Percentiles rank a stretch among this genome's conserved stretches.
Evolutionary conservation across 2,797 vertebrate genomes (phyloP).

Genomic region (Picus viridis): DNA sequence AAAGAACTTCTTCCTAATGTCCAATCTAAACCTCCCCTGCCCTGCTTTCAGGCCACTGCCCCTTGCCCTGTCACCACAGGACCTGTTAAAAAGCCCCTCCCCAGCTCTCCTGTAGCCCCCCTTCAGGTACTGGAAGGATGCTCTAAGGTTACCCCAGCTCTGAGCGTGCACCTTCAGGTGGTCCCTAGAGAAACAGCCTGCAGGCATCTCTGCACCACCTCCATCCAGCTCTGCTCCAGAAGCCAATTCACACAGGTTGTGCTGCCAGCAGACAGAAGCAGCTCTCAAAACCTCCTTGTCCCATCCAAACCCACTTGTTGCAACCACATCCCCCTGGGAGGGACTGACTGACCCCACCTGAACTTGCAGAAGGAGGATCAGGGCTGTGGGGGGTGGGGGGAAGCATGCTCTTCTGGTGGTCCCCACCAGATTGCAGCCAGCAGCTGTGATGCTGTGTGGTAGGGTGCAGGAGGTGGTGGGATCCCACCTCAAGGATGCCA

Average conservation of each 20-base stretch:
- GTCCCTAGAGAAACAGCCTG: accelerated
- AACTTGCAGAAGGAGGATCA: not conserved
- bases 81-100: too few relatives aligned
- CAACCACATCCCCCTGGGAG: not conserved
- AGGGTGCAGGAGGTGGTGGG: accelerated
- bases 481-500: not conserved
- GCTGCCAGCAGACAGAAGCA: not conserved
- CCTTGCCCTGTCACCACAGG: too few relatives aligned
- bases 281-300: not conserved
- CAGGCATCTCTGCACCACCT: not conserved
- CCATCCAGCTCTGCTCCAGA: not conserved
- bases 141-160: too few relatives aligned
- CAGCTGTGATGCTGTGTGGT: accelerated
- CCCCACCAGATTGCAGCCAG: not conserved
- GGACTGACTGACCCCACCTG: not conserved
- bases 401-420: not conserved
- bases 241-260: accelerated
- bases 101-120: too few relatives aligned
- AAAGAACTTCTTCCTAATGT: too few relatives aligned
- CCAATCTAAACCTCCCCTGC: too few relatives aligned
- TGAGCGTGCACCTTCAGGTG: too few relatives aligned
- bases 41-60: too few relatives aligned
- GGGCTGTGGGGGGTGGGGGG: not conserved
- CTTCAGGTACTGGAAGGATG: too few relatives aligned
- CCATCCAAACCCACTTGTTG: not conserved